These are phyloP conservation scores for Potamilus streckersoni DNA, from an alignment of 1,140 invertebrate genomes.

Conservation along the genomic window DNA sequence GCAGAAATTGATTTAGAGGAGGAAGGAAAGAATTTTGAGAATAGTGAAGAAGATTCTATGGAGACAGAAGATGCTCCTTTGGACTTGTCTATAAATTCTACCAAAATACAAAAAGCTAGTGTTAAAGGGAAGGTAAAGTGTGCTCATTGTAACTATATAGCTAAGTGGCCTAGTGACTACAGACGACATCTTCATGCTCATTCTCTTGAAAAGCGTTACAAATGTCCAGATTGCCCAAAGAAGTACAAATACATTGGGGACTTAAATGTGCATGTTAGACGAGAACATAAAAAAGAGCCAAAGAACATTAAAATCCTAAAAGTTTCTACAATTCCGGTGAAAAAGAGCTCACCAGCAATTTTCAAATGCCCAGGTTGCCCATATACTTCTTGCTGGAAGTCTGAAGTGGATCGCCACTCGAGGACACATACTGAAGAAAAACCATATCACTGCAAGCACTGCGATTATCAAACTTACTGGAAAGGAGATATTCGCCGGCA, in stretches of 20 bases:
- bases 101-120: conserved; percentile 10
- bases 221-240: conserved; percentile 64
- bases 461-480: conserved; percentile 66
- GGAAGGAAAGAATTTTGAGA: conserved; percentile 9
- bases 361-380: conserved; percentile 59
- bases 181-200: conserved; percentile 78
- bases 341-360: conserved; percentile 52
- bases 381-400: conserved; percentile 54
- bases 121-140: conserved; percentile 68
- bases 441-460: conserved; percentile 62
- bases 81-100: conserved; percentile 24
- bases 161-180: conserved; percentile 86
- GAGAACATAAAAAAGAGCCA: conserved; percentile 58
- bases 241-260: conserved; percentile 69
- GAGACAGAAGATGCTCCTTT: conserved; percentile 9
- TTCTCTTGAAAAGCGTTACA: conserved; percentile 67
- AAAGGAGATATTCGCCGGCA: conserved; percentile 69
- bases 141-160: conserved; percentile 80
- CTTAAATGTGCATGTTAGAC: conserved; percentile 62
- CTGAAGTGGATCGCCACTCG: conserved; percentile 60
- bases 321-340: conserved; percentile 48
- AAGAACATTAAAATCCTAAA: conserved; percentile 41
- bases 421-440: conserved; percentile 59
- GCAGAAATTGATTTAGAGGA: conserved; percentile 17
- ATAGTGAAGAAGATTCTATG: conserved; percentile 4